These are phyloP conservation scores for Brachyistius frenatus DNA, from an alignment of 2,113 vertebrate genomes.

Conservation along the genomic window DNA sequence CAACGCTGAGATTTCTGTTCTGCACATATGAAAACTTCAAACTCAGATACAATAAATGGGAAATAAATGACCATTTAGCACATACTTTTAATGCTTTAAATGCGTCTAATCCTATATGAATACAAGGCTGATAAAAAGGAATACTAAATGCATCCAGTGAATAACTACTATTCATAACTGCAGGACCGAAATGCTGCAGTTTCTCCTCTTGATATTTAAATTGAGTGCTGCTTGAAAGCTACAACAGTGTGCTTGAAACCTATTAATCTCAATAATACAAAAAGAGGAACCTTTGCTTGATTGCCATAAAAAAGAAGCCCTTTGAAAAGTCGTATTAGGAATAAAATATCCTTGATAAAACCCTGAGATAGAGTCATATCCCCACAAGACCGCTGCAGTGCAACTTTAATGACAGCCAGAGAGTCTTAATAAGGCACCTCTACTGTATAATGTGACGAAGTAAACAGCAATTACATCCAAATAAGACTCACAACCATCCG, in stretches of 20 bases:
- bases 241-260: conserved; percentile 15
- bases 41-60: not conserved
- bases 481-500: conserved; percentile 62
- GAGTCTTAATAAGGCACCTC: conserved; percentile 74
- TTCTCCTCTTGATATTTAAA: conserved; percentile 21
- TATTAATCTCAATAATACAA: conserved; percentile 38
- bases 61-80: not conserved
- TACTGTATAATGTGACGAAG: conserved; percentile 79
- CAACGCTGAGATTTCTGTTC: not conserved
- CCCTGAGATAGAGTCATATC: conserved; percentile 42
- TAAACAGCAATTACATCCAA: conserved; percentile 81
- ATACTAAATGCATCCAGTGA: not conserved
- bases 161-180: not conserved
- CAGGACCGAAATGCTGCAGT: not conserved
- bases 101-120: not conserved
- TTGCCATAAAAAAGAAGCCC: conserved; percentile 31
- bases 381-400: conserved; percentile 50
- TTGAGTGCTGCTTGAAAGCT: not conserved
- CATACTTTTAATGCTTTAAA: not conserved
- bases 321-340: conserved; percentile 59
- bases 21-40: not conserved
- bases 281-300: conserved; percentile 19
- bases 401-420: conserved; percentile 60
- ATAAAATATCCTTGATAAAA: conserved; percentile 64
- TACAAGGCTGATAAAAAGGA: not conserved